phyloP scores from a whole-genome alignment of 2,888 invertebrate species.

The Neuroscelio doddi region DNA sequence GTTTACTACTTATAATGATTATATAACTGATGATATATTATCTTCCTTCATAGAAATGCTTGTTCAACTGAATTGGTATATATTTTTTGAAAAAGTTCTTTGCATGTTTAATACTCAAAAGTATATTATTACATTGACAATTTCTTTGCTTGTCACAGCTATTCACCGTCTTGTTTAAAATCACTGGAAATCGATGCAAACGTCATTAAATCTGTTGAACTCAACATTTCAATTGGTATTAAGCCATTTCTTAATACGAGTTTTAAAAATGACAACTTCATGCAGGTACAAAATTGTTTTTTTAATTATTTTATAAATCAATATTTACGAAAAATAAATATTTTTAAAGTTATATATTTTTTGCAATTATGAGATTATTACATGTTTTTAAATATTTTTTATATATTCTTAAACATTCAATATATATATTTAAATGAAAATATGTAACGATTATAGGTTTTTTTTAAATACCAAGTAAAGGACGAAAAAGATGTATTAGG shows the following conservation, averaged over 20 bases:
- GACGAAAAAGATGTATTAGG: conserved; percentile 46
- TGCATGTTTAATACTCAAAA: neutral
- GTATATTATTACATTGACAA: neutral
- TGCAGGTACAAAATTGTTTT: conserved; percentile 34
- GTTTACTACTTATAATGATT: conserved; percentile 51
- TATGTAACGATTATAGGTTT: conserved; percentile 49
- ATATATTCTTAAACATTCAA: neutral
- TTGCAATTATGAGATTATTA: too few relatives aligned
- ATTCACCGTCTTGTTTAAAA: conserved; percentile 36
- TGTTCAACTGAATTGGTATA: conserved; percentile 49
- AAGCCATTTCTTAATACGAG: conserved; percentile 50
- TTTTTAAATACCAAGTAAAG: conserved; percentile 52
- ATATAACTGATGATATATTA: conserved; percentile 50
- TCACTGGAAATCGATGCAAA: conserved; percentile 33
- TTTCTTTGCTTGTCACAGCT: conserved; percentile 9
- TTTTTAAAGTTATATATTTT: too few relatives aligned
- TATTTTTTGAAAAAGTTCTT: neutral
- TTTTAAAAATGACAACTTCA: conserved; percentile 41
- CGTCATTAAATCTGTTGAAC: conserved; percentile 46
- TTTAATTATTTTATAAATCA: neutral
- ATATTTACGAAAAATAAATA: too few relatives aligned
- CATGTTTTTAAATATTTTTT: too few relatives aligned
- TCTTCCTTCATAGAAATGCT: conserved; percentile 51
- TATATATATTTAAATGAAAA: neutral
- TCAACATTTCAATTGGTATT: conserved; percentile 45